phyloP scores from a whole-genome alignment of 2,888 invertebrate species.

The Malthinus flaveolus region DNA sequence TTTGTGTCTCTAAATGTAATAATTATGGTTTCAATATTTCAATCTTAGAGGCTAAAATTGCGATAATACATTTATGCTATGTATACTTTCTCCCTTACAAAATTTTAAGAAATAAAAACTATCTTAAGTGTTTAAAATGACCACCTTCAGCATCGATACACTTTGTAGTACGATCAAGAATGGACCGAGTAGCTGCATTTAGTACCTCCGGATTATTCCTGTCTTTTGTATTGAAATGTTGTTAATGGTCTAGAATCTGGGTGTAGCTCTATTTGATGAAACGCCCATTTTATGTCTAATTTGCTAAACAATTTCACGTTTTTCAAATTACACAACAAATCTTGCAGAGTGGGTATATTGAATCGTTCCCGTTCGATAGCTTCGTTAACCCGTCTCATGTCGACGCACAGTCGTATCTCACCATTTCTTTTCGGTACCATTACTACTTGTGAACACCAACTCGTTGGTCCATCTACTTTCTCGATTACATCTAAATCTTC shows the following conservation, averaged over 20 bases:
- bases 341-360: slow-evolving; percentile 32
- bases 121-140: too few relatives aligned
- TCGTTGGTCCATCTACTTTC: slow-evolving; percentile 24
- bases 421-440: slow-evolving; percentile 31
- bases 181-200: too few relatives aligned
- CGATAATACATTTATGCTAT: too few relatives aligned
- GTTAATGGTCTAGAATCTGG: slow-evolving; percentile 44
- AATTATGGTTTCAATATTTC: too few relatives aligned
- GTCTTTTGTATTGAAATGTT: slow-evolving; percentile 50
- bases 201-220: too few relatives aligned
- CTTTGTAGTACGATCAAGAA: too few relatives aligned
- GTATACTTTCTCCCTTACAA: too few relatives aligned
- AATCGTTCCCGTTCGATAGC: slow-evolving; percentile 33
- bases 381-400: slow-evolving; percentile 33
- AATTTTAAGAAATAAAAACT: too few relatives aligned
- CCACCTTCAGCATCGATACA: too few relatives aligned
- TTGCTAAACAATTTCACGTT: slow-evolving; percentile 35
- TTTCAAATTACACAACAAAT: slow-evolving; percentile 29
- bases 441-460: slow-evolving; percentile 34
- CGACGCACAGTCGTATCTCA: slow-evolving; percentile 25
- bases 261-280: slow-evolving; percentile 46
- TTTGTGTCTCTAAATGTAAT: too few relatives aligned
- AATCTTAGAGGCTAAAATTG: too few relatives aligned
- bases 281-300: slow-evolving; percentile 45
- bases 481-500: slow-evolving; percentile 30